These are phyloP conservation scores for Actenoides lindsayi DNA, from an alignment of 2,113 vertebrate genomes.

Conservation along the genomic window DNA sequence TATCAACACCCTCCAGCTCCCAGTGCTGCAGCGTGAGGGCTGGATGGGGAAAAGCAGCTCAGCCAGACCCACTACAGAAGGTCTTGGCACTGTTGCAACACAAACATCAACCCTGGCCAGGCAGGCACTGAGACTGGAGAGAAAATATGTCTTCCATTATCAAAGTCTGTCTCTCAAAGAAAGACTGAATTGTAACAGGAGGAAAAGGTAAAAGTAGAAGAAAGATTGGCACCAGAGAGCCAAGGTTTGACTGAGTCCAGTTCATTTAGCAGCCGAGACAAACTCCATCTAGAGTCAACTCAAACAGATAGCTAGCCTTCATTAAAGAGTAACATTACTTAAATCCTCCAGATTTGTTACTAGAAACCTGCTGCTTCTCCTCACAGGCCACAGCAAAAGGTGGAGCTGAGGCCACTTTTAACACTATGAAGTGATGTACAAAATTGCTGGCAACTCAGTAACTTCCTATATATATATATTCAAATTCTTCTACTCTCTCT, in stretches of 20 bases:
- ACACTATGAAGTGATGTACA: background rate
- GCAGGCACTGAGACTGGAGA: background rate
- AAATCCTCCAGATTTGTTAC: background rate
- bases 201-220: fast-evolving
- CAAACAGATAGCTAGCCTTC: background rate
- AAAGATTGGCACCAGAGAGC: background rate
- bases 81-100: background rate
- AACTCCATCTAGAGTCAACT: background rate
- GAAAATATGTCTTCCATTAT: background rate
- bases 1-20: too few relatives aligned
- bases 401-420: background rate
- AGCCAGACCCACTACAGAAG: background rate
- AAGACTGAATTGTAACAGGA: background rate
- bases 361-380: fast-evolving
- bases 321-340: background rate
- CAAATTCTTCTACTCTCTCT: background rate
- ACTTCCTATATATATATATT: background rate
- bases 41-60: too few relatives aligned
- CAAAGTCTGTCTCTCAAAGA: background rate
- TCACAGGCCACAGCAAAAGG: background rate
- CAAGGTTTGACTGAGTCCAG: background rate
- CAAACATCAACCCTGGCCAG: background rate
- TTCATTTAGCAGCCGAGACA: background rate
- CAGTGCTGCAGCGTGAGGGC: too few relatives aligned
- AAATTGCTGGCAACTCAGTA: background rate